Base-by-base conservation (phyloP, 1,140 invertebrate species). In the Agrypnia vestita region DNA sequence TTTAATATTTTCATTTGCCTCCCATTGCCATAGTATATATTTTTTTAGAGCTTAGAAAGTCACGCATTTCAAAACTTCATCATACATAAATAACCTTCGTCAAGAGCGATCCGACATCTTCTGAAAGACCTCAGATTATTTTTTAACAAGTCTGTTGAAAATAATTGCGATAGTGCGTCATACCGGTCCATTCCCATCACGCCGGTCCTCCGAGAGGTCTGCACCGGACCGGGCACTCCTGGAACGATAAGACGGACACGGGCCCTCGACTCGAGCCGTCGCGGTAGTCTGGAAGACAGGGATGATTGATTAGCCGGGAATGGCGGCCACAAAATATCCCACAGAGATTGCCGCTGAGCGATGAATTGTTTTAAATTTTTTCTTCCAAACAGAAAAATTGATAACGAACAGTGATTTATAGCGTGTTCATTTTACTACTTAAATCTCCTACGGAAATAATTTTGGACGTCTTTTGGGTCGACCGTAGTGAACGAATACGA, bases 351-450 rank as follows among this genome's bases (percentile, higher is more conserved):
- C 62, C 17, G 76, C 76, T 78, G 76, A 19, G 62, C 62, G 62
- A 69, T 56, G 76, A 71, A 78, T 78, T 78, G 76, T 78, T 78
- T 78, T 78, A 71, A 71, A 56, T 46, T 77, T 78, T 78, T 78
- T 71, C 13, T 35, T 21, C 15, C 43, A 67, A 55, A 44, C 51
- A 15, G 35, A 75, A 51, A 78, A 78, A 71, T 78, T 78, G 76
- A 78, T 78, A 78, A 78, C 62, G 61, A 78, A 74, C 71, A 44
- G 71, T 78, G 76, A 78, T 78, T 78, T 78, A 78, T 78, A 56
- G 64, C 44, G 19, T 19, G 17, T 25, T 19, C 76, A 21, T 3
- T 25, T 44, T 55, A 64, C 64, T 55, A 67, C 53, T 77, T 46
- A 78, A 78, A 78, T 71, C 76, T 71, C 17, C 51, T 56, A 77